Conservation (phyloP, 2,797 vertebrate species). For the Aulostomus chinensis region DNA sequence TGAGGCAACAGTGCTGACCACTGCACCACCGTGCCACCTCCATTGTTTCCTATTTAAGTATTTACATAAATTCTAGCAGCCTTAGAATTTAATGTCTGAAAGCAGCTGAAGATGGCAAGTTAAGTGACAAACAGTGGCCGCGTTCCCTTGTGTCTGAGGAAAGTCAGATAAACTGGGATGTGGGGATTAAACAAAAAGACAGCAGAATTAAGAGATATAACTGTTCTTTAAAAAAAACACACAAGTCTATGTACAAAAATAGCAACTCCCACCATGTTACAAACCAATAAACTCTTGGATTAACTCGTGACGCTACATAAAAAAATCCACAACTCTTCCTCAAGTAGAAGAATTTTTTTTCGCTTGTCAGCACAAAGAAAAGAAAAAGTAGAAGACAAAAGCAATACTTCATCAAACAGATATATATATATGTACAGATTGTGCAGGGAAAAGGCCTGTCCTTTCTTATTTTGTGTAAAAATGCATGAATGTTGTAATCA, state of each 20-base stretch:
- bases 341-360: conserved; percentile 8
- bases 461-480: conserved; percentile 52
- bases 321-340: conserved; percentile 13
- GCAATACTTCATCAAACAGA: conserved; percentile 27
- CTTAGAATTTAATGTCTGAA: too few relatives aligned
- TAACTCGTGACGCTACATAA: conserved; percentile 30
- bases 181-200: conserved; percentile 14
- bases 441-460: conserved; percentile 35
- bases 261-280: conserved; percentile 52
- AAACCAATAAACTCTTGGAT: conserved; percentile 46
- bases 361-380: conserved; percentile 28
- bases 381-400: conserved; percentile 37
- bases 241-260: conserved; percentile 65
- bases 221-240: conserved; percentile 50
- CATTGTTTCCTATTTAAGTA: too few relatives aligned
- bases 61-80: too few relatives aligned
- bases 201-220: conserved; percentile 23
- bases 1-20: too few relatives aligned
- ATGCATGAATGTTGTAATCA: conserved; percentile 50
- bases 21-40: too few relatives aligned
- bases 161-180: not conserved
- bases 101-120: too few relatives aligned
- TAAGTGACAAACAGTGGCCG: not conserved
- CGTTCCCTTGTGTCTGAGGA: too few relatives aligned
- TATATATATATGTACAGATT: conserved; percentile 66